Base-by-base conservation (phyloP, 2,888 invertebrate species). In the Chironomus tentans region DNA sequence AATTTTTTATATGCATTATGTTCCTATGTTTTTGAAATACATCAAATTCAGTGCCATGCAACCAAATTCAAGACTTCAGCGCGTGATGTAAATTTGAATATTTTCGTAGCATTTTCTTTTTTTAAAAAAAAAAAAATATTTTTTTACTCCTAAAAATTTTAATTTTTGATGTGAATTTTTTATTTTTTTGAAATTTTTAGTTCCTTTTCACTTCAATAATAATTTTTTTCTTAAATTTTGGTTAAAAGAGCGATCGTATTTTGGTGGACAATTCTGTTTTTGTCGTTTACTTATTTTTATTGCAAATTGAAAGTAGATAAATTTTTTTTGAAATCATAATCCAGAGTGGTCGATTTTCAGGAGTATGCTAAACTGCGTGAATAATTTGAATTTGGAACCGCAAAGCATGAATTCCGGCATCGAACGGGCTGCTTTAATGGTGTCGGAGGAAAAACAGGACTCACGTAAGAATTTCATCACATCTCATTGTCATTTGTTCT, bases 341-440 rank as follows among this genome's bases (percentile, higher is more conserved):
- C 84, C 84, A 85, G 84, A 84, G 85, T 73, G 74, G 74, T 74
- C 74, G 74, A 65, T 88, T 90, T 90, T 83, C 90, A 91, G 91
- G 90, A 94, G 94, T 90, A 94, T 94, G 93, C 90, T 94, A 90
- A 94, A 94, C 91, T 94, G 94, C 89, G 93, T 94, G 87, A 94
- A 94, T 89, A 92, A 92, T 83, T 88, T 93, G 87, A 92, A 92
- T 83, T 88, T 93, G 87, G 94, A 94, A 87, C 93, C 92, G 84
- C 93, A 92, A 87, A 84, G 84, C 82, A 89, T 93, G 87, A 93
- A 92, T 82, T 91, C 91, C 82, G 86, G 86, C 81, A 88, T 89
- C 83, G 91, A 91, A 87, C 90, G 90, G 84, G 89, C 90, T 84
- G 90, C 90, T 83, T 87, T 91, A 85, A 90, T 91, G 86, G 87